Evolutionary conservation across 2,797 vertebrate genomes (phyloP).

Genomic region (Siniperca obscura): DNA sequence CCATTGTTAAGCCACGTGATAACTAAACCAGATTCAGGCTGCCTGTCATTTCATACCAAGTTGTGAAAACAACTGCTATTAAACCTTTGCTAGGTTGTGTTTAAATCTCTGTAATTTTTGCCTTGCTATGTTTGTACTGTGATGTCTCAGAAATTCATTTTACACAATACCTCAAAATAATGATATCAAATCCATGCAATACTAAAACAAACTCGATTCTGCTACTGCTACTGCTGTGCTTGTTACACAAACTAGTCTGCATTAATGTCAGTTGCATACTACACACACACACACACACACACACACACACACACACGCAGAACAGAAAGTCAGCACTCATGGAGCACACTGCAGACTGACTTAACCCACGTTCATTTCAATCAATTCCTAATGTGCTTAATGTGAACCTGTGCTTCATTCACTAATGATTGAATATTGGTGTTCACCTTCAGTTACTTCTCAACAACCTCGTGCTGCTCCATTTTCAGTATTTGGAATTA

Average conservation of each 20-base stretch:
- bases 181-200: background rate
- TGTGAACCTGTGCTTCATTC: constrained; percentile 16
- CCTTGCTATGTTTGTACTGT: background rate
- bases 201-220: background rate
- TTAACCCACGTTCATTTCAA: constrained; percentile 24
- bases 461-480: constrained; percentile 19
- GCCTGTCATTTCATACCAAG: background rate
- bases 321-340: background rate
- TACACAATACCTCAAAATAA: background rate
- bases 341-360: background rate
- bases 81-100: background rate
- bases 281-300: background rate
- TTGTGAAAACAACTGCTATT: background rate
- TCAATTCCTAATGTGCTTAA: constrained; percentile 21
- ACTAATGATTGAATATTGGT: constrained; percentile 54
- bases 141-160: too few species aligned
- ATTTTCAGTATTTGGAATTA: constrained; percentile 27
- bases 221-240: too few species aligned
- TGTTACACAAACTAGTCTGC: background rate
- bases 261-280: background rate
- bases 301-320: background rate
- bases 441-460: constrained; percentile 16
- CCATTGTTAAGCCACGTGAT: background rate
- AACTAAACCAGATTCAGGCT: background rate
- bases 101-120: background rate